Percentiles rank a stretch among this genome's conserved stretches.
phyloP scores from a whole-genome alignment of 1,140 invertebrate species.

The Riptortus pedestris region DNA sequence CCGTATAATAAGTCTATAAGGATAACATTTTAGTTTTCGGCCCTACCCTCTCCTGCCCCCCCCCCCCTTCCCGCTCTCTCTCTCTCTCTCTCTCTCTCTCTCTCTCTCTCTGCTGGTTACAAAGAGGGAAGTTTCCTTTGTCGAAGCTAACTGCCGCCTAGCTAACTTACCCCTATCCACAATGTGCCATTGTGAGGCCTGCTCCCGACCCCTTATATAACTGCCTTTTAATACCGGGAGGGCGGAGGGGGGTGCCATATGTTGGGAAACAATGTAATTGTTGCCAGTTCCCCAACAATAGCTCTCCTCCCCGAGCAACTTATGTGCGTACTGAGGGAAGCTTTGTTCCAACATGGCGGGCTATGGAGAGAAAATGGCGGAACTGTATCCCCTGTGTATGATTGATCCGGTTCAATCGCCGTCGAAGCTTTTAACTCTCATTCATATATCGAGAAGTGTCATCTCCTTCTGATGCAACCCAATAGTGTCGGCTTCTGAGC shows the following conservation, averaged over 20 bases:
- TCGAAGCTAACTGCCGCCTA: not conserved
- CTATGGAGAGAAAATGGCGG: constrained; percentile 12
- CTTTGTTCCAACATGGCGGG: constrained; percentile 23
- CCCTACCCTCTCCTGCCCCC: too few relatives aligned
- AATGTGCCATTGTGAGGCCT: not conserved
- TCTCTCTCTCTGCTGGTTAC: too few relatives aligned
- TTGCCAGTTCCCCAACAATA: constrained; percentile 15
- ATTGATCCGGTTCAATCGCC: too few relatives aligned
- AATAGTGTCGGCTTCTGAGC: too few relatives aligned
- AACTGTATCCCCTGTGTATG: not conserved
- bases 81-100: too few relatives aligned
- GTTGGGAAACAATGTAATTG: constrained; percentile 26
- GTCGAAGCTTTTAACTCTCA: too few relatives aligned
- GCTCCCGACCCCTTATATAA: not conserved
- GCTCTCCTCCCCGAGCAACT: not conserved
- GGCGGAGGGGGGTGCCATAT: constrained; percentile 13
- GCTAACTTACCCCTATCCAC: not conserved
- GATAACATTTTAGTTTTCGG: not conserved
- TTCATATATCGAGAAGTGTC: too few relatives aligned
- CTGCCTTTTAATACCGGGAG: constrained; percentile 20
- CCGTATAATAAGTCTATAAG: not conserved
- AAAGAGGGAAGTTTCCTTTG: not conserved
- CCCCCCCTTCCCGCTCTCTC: too few relatives aligned
- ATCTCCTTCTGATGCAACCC: too few relatives aligned
- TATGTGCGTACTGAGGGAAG: not conserved